A percentile compares a stretch with the other conserved stretches of the same genome.
Conservation (phyloP, 2,113 vertebrate genomes). For the Dendropsophus ebraccatus region DNA sequence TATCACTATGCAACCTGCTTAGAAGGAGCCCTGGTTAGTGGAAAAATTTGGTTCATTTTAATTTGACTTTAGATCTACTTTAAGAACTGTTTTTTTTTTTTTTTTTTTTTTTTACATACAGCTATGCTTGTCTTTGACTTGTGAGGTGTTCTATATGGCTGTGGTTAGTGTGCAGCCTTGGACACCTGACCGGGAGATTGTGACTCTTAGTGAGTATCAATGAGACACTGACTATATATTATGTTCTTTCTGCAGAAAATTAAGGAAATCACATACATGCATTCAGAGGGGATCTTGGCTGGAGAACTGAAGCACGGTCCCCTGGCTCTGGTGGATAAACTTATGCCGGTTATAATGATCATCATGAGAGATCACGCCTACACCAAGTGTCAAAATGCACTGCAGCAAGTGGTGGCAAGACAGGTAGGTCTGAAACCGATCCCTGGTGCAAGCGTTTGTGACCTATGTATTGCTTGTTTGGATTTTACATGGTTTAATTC, state of each 20-base stretch:
- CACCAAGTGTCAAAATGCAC: constrained; percentile 93
- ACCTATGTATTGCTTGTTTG: too few species aligned
- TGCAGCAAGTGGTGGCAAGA: constrained; percentile 94
- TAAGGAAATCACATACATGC: constrained; percentile 99
- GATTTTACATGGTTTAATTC: not conserved
- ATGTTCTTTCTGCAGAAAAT: constrained; percentile 85
- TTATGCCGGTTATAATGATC: constrained; percentile 99
- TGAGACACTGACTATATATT: too few species aligned
- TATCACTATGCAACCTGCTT: constrained; percentile 97
- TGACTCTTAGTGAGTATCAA: too few species aligned
- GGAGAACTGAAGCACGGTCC: constrained; percentile 96
- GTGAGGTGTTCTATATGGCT: too few species aligned
- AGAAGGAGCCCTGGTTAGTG: constrained; percentile 92
- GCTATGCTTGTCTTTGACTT: too few species aligned
- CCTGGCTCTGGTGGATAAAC: constrained; percentile 91
- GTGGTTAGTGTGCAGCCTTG: too few species aligned
- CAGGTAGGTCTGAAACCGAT: constrained; percentile 75
- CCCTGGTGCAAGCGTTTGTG: too few species aligned
- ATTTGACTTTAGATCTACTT: too few species aligned
- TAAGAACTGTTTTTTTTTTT: not conserved
- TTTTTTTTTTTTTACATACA: too few species aligned
- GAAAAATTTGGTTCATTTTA: not conserved
- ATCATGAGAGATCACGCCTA: constrained; percentile 97
- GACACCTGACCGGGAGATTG: too few species aligned
- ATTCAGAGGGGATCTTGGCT: constrained; percentile 95